Evolutionary conservation across 1,140 invertebrate species (phyloP), one percentile per base, ranked within the genome.

Genomic region (Drosophila erecta): DNA sequence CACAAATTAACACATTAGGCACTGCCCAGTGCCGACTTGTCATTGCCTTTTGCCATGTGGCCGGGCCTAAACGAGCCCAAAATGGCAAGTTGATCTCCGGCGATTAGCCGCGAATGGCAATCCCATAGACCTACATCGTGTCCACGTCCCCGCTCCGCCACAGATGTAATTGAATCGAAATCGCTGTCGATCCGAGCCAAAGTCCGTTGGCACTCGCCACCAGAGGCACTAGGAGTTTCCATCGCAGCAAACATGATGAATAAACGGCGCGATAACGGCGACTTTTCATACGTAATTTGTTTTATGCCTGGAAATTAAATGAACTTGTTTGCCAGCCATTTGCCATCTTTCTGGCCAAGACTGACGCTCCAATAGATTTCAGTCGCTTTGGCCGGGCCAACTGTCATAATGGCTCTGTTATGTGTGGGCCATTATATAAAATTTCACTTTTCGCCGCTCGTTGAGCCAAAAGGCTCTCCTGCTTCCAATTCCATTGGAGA

Each of bases 231-330:
- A 30, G 40, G 44, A 41, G 17, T 62, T 46, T 62, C 50, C 62
- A 64, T 40, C 37, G 24, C 30, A 47, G 41, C 55, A 40, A 40
- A 40, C 47, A 73, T 54, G 77, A 78, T 81, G 87, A 81, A 78
- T 81, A 86, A 86, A 81, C 65, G 58, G 61, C 30, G 41, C 84
- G 83, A 87, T 86, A 86, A 86, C 83, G 83, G 83, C 83, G 56
- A 64, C 65, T 79, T 75, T 87, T 86, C 71, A 89, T 89, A 86
- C 79, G 83, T 86, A 86, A 86, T 89, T 86, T 86, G 66, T 65
- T 89, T 89, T 83, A 83, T 86, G 83, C 85, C 75, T 89, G 83
- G 75, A 89, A 79, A 86, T 86, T 79, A 89, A 86, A 86, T 86
- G 87, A 86, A 86, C 83, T 86, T 81, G 83, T 86, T 86, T 86